Evolutionary conservation across 2,888 invertebrate genomes (phyloP), one percentile per base, ranked within the genome.

Genomic region (Salpingus planirostris): DNA sequence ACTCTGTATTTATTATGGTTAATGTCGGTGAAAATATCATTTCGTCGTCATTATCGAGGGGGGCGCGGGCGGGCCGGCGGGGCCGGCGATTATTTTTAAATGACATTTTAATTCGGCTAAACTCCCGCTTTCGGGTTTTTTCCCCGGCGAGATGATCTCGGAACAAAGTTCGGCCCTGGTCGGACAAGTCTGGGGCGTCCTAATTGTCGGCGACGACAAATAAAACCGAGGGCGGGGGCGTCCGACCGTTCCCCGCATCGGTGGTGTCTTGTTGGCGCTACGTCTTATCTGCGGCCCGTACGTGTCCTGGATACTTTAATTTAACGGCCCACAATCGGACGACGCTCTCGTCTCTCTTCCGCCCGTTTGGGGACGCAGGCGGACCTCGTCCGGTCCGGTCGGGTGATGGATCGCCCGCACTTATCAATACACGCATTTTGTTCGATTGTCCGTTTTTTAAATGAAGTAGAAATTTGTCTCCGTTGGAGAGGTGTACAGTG

Each of bases 1-100:
- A 41, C 50, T 50, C 48, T 54, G 49, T 54, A 42, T 56, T 59
- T 60, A 54, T 42, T 47, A 47, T 49, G 41, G 36, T 47, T 59
- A 57, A 60, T 61, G 52, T 52, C 53, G 47, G 55, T 59, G 56
- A 55, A 59, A 54, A 56, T 59, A 59, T 55, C 56, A 59, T 59
- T 60, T 55, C 52, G 52, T 53, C n/a, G n/a, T n/a, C n/a, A n/a
- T n/a, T n/a, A n/a, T 54, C 48, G 46, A 47, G 38, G 42, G 38
- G 34, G 38, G 39, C 31, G 36, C 44, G 36, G 46, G 43, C 31
- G 13, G 18, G 27, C 42, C 43, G 48, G 49, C 51, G n/a, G 51
- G 52, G 50, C 53, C 47, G 37, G 39, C 50, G 43, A 53, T 53
- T 52, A 49, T 33, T 31, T 31, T 36, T 58, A 58, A 59, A 57